Base-by-base conservation (phyloP, 2,888 invertebrate genomes). In the Caenorhabditis wallacei region DNA sequence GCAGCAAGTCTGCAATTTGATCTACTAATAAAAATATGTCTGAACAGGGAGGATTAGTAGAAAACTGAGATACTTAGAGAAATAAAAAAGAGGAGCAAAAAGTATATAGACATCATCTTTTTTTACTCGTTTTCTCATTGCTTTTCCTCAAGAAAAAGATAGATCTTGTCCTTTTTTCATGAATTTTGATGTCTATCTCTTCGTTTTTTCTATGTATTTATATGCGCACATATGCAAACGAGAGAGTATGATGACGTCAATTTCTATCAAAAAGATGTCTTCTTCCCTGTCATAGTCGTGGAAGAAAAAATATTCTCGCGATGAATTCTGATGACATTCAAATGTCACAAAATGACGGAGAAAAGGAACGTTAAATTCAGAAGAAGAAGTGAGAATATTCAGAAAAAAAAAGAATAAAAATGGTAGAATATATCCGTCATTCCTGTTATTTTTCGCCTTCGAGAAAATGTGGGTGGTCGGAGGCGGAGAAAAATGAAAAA, bases 1-100 rank as follows among this genome's bases (percentile, higher is more conserved):
- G 78, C 84, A 22, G 85, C 85, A 48, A 82, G 78, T 74, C 85
- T 86, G 82, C 54, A 85, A 81, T 72, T 57, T 59, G 64, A 68
- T 72, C 59, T 64, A 64, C 66, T 72, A 53, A 66, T 54, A 48
- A 51, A 37, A 37, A 57, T 43, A 59, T 61, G 68, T 79, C 64
- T 70, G 35, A 66, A 46, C 26, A 3, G n/a, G 30, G 63, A 24
- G 30, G 63, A 68, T 43, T 48, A 24, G 74, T 51, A 26, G 13
- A n/a, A 51, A 70, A 43, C 43, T 51, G 30, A 72, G 54, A 56
- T 71, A 57, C 35, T 37, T 22, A 83, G 79, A 74, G 70, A 57
- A 83, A 63, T 57, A 59, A 75, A 30, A 20, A 64, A 69, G n/a
- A n/a, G n/a, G n/a, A n/a, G n/a, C n/a, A n/a, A 70, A 37, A 61